Base-by-base conservation (phyloP, 2,888 invertebrate genomes). In the Trachelus iudaicus region DNA sequence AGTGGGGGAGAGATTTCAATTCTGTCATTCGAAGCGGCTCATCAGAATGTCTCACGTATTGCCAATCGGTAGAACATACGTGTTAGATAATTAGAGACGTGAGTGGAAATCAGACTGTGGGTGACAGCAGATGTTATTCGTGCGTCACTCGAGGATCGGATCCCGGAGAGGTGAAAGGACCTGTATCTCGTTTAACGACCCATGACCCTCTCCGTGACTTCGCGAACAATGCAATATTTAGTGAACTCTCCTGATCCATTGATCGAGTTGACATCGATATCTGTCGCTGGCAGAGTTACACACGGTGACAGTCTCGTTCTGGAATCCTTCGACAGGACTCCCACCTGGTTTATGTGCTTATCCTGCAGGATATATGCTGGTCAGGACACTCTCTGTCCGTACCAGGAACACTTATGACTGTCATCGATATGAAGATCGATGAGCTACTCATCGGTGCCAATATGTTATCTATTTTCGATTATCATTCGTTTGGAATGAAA, bases 71-170 rank as follows among this genome's bases (percentile, higher is more conserved):
- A 34, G 35, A 73, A 23, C n/a, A 30, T 30, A 73, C 73, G 73
- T 35, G 73, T 34, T 34, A 34, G 34, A 34, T 73, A 73, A 73
- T 73, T 73, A 78, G 75, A 69, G 75, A 75, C 78, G 75, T 76
- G 76, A 78, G 71, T 76, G 76, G 76, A 73, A 78, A 76, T 78
- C 78, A 34, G 78, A 37, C 34, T 78, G 78, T 71, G 78, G 76
- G 34, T 78, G 78, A 73, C 78, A 76, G 78, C 40, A 40, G 69
- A 71, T 56, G 75, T 78, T 73, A 71, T 78, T 78, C 78, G 68
- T 73, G 76, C 75, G 76, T 78, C 78, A 73, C 34, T 35, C 73
- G 73, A 73, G 74, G 35, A 9, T 34, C 15, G 35, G 13, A 23
- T 35, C 31, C 34, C 15, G 33, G 34, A 33, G 13, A 35, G 30